These are phyloP conservation scores for Orcinus orca DNA, from an alignment of 2,113 vertebrate species.

Conservation along the genomic window DNA sequence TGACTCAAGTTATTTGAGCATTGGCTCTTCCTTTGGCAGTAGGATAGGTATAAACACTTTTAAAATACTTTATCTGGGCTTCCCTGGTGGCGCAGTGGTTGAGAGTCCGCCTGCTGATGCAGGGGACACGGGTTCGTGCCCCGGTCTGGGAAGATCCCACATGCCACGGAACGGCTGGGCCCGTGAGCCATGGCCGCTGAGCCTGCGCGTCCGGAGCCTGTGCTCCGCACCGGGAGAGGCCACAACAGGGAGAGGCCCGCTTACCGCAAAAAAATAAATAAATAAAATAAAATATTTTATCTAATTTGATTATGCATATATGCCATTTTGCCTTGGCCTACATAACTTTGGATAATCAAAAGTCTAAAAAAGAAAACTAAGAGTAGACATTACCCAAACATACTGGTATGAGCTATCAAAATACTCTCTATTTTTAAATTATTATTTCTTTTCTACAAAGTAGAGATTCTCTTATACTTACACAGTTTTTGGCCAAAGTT, in stretches of 20 bases:
- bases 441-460: conserved; percentile 44
- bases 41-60: conserved; percentile 28
- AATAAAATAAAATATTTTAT: not conserved
- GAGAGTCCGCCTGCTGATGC: too few species aligned
- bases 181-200: too few species aligned
- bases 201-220: too few species aligned
- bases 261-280: fast-evolving
- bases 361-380: conserved; percentile 57
- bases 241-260: too few species aligned
- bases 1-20: conserved; percentile 8
- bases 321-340: conserved; percentile 10
- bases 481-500: conserved; percentile 40
- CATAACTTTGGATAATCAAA: conserved; percentile 1
- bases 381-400: conserved; percentile 57
- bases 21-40: not conserved
- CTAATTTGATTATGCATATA: not conserved
- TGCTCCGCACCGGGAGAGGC: too few species aligned
- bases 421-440: conserved; percentile 65
- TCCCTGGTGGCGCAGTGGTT: too few species aligned
- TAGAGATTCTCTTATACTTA: conserved; percentile 52
- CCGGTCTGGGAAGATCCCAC: too few species aligned
- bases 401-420: conserved; percentile 66
- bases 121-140: too few species aligned
- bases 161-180: too few species aligned
- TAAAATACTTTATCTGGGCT: not conserved